phyloP scores from a whole-genome alignment of 2,113 vertebrate species.

The Procavia capensis region DNA sequence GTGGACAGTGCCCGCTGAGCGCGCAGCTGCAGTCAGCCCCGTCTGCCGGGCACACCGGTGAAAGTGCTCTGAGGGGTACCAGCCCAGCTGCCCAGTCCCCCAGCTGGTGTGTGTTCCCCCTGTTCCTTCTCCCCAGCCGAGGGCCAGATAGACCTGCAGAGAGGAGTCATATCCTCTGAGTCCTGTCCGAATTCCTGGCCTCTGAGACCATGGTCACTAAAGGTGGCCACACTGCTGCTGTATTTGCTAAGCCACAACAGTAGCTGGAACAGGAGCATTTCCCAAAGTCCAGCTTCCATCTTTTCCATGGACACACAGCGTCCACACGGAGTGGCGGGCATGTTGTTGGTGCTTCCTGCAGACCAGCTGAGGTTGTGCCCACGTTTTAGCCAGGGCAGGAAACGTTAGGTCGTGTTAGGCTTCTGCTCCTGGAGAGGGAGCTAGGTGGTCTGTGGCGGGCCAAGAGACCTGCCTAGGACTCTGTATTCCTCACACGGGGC shows the following conservation, averaged over 20 bases:
- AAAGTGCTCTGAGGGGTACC: not conserved
- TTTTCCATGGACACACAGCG: not conserved
- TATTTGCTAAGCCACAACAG: fast-evolving
- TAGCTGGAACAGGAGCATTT: fast-evolving
- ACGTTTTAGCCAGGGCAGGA: fast-evolving
- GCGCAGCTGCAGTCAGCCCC: not conserved
- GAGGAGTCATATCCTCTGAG: fast-evolving
- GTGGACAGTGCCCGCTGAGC: not conserved
- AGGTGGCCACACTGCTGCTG: no score
- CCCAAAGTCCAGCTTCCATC: not conserved
- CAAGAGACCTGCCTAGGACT: fast-evolving
- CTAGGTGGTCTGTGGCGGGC: no score
- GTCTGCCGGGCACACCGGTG: not conserved
- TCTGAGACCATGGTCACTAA: not conserved
- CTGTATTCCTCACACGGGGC: not conserved
- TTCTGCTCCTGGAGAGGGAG: not conserved
- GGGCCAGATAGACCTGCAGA: not conserved
- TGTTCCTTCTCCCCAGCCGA: not conserved
- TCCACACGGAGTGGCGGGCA: fast-evolving
- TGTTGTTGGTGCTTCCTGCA: fast-evolving
- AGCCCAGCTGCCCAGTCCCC: not conserved
- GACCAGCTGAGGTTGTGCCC: fast-evolving
- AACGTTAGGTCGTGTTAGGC: no score
- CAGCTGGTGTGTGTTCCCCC: fast-evolving
- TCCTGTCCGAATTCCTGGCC: not conserved